Percentiles rank a stretch among this genome's conserved stretches.
These are phyloP conservation scores for Apomyelois bistriatella DNA, from an alignment of 2,888 invertebrate species.

Conservation along the genomic window DNA sequence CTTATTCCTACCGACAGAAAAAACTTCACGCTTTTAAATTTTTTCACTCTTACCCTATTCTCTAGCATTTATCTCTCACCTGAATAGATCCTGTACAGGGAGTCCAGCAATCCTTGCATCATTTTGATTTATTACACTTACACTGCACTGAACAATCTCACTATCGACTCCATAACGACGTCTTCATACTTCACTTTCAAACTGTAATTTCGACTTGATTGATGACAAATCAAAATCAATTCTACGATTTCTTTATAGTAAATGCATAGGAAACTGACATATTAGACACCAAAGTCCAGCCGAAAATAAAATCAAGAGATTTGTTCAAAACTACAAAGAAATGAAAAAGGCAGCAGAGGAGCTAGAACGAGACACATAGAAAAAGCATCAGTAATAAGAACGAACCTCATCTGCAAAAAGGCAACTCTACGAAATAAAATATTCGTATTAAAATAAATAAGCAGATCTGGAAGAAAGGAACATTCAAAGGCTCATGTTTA, in stretches of 20 bases:
- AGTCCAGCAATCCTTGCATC: constrained; percentile 75
- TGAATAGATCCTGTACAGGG: constrained; percentile 70
- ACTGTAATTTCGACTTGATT: constrained; percentile 3
- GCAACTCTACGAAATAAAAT: no score
- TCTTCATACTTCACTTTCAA: constrained; percentile 12
- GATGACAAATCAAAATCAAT: background rate
- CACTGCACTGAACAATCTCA: constrained; percentile 34
- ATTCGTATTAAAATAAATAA: no score
- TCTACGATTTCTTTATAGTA: background rate
- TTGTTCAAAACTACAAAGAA: no score
- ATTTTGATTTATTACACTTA: constrained; percentile 55
- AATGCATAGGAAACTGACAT: constrained; percentile 15
- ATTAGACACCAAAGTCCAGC: constrained; percentile 16
- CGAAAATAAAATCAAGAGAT: no score
- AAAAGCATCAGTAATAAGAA: no score
- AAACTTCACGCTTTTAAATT: no score
- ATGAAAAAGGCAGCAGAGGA: no score
- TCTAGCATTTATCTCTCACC: constrained; percentile 41
- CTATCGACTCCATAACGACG: constrained; percentile 32
- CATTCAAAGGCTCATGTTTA: no score
- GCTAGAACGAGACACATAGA: no score
- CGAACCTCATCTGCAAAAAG: no score
- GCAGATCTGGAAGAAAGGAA: no score
- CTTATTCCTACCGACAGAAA: no score
- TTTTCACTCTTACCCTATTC: background rate